Evolutionary conservation across 2,888 invertebrate genomes (phyloP), one percentile per base, ranked within the genome.

Genomic region (Villa cingulata): DNA sequence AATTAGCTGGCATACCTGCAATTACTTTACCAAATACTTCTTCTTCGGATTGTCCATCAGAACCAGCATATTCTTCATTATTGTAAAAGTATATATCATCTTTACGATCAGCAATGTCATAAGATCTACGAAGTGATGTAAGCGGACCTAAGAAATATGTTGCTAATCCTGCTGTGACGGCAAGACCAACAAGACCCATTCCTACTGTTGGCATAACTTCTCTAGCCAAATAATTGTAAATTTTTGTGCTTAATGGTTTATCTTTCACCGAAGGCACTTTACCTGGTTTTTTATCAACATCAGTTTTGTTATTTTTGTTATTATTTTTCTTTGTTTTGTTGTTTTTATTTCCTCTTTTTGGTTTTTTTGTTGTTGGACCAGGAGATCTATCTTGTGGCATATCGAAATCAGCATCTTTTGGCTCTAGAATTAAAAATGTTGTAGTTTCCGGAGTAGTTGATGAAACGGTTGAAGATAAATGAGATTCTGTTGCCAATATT

Each of bases 121-220:
- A 80, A 7, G 78, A 80, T 53, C 83, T 71, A 48, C 81, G 70
- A 1, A 80, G 74, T 1, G 80, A 76, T 9, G 77, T 75, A 53
- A 85, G 83, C 5, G 86, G 85, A 68, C 84, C 84, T 18, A 85
- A 68, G 19, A 57, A 53, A 56, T 85, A 83, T 46, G 83, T 81
- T 32, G 86, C 86, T 34, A 86, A 63, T 3, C 86, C 86, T 3
- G 82, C 81, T 37, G 82, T 74, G 50, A 85, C 76, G 51, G 85
- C 80, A 38, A 86, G 64, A 2, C 86, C 85, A 14, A 85, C 77
- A 18, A 86, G 68, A 56, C 86, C 84, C 1, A 85, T 81, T 1
- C 86, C 85, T 18, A 86, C 82, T 29, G 83, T 82, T 1, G 86
- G 85, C 81, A 86, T 84, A 1, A 86, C 81, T 70, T 86, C 85